These are phyloP conservation scores for Myrmecophaga tridactyla DNA, from an alignment of 2,113 vertebrate genomes.

Conservation along the genomic window DNA sequence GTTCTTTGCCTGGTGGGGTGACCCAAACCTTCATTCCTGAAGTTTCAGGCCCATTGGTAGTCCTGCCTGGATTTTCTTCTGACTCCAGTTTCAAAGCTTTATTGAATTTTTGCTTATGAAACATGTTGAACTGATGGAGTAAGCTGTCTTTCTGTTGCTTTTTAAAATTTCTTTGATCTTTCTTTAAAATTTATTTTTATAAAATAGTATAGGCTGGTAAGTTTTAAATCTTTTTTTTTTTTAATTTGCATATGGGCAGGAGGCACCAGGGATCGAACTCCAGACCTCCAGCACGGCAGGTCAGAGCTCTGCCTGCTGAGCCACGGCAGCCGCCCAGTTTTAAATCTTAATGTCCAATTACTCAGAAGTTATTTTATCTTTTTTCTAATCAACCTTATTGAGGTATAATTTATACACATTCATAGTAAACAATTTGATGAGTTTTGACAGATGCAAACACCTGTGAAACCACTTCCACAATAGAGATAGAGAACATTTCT, in stretches of 20 bases:
- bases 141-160: background rate
- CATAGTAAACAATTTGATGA: background rate
- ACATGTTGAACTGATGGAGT: background rate
- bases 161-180: background rate
- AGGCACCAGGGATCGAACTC: too few species aligned
- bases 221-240: conserved; percentile 37
- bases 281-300: too few species aligned
- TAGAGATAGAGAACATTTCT: background rate
- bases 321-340: too few species aligned
- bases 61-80: too few species aligned
- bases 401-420: background rate
- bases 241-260: too few species aligned
- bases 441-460: background rate
- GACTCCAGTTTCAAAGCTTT: background rate
- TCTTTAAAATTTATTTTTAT: background rate
- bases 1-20: too few species aligned
- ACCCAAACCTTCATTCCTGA: too few species aligned
- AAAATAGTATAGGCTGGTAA: background rate
- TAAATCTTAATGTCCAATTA: background rate
- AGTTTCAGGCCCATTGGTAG: too few species aligned
- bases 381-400: background rate
- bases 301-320: too few species aligned
- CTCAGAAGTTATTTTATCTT: background rate
- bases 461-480: background rate
- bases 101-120: conserved; percentile 6